A percentile compares a stretch with the other conserved stretches of the same genome.
These are phyloP conservation scores for Umimayanthus chanpuru DNA, from an alignment of 92 coral and sea anemone species.

Conservation along the genomic window DNA sequence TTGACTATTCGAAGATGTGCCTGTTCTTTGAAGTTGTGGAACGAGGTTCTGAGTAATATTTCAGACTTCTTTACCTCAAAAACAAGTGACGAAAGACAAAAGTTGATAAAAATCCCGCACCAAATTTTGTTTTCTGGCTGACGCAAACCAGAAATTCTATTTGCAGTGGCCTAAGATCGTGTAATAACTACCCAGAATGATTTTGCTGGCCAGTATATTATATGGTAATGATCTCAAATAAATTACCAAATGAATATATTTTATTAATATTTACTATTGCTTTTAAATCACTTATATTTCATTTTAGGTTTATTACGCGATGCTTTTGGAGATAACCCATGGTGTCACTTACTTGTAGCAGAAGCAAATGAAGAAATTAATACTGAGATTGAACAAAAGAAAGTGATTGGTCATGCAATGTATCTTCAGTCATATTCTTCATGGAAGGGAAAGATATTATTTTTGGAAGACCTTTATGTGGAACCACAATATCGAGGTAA, in stretches of 20 bases:
- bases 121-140: no score
- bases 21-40: no score
- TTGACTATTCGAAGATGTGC: no score
- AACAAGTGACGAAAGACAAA: no score
- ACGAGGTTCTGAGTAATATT: no score
- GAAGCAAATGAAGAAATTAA: not conserved
- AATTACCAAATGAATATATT: not conserved
- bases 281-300: not conserved
- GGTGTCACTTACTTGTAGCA: slow-evolving; percentile 36
- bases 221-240: no score
- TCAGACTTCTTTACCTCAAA: no score
- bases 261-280: not conserved
- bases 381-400: not conserved
- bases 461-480: slow-evolving; percentile 57
- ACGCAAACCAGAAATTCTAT: no score
- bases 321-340: slow-evolving; percentile 35
- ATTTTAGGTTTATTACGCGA: not conserved
- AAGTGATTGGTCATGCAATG: slow-evolving; percentile 49
- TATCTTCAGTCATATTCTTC: slow-evolving; percentile 48
- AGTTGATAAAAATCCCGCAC: no score
- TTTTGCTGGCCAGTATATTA: no score
- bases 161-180: no score
- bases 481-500: slow-evolving; percentile 49
- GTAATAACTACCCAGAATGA: no score
- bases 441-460: slow-evolving; percentile 53